Conservation (phyloP, 2,797 vertebrate genomes). For the Gambusia yucatana region DNA sequence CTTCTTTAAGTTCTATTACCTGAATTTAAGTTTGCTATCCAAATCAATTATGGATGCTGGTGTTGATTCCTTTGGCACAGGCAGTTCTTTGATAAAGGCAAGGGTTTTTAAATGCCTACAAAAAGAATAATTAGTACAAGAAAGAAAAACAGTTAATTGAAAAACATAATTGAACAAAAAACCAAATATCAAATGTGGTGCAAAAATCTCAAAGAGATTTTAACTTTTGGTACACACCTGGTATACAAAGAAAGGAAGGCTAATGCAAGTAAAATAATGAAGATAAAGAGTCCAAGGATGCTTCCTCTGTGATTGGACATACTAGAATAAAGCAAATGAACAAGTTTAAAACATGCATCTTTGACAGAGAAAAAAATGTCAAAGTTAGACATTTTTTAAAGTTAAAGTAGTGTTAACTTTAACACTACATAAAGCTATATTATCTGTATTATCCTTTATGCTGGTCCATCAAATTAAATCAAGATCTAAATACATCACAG, state of each 20-base stretch:
- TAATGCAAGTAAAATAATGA: not conserved
- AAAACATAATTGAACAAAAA: not conserved
- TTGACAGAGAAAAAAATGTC: not conserved
- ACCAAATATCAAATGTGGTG: not conserved
- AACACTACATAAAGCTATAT: no score
- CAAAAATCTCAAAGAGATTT: not conserved
- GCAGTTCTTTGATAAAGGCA: not conserved
- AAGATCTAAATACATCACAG: no score
- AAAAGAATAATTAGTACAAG: not conserved
- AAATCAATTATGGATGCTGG: not conserved
- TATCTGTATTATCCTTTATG: no score
- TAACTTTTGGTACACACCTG: not conserved
- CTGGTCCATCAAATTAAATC: no score
- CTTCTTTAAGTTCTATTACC: slow-evolving; percentile 23
- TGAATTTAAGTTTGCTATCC: slow-evolving; percentile 12
- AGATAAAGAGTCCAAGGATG: not conserved
- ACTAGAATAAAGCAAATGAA: slow-evolving; percentile 1
- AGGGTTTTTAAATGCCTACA: not conserved
- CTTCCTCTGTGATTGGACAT: not conserved
- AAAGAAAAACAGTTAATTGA: not conserved
- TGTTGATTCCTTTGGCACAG: fast-evolving
- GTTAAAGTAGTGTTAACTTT: no score
- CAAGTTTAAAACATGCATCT: not conserved
- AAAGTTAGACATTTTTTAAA: no score
- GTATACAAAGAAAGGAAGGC: not conserved